These are phyloP conservation scores for Criorhina ranunculi DNA, from an alignment of 2,888 invertebrate species.

Conservation along the genomic window DNA sequence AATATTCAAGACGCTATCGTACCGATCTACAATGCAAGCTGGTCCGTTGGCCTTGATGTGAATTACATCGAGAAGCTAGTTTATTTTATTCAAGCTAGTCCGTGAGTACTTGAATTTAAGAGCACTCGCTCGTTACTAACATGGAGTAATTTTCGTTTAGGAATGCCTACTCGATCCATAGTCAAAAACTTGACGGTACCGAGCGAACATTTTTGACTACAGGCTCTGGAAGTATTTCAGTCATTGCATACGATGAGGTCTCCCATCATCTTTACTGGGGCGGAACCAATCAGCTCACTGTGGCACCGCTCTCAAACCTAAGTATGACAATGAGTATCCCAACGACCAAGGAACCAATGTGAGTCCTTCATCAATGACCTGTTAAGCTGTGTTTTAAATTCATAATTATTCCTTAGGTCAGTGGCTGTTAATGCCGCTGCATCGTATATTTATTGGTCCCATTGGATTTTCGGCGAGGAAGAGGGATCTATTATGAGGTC, in stretches of 20 bases:
- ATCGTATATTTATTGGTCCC: constrained; percentile 92
- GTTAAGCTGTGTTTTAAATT: neutral
- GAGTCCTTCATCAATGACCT: constrained; percentile 80
- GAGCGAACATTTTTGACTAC: constrained; percentile 86
- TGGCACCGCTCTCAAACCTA: constrained; percentile 87
- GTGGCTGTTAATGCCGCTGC: constrained; percentile 89
- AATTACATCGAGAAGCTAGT: constrained; percentile 87
- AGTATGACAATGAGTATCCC: constrained; percentile 86
- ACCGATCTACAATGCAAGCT: constrained; percentile 88
- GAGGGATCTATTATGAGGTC: constrained; percentile 88
- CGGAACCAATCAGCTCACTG: constrained; percentile 88
- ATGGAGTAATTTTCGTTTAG: constrained; percentile 57
- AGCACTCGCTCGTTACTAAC: neutral
- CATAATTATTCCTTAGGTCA: constrained; percentile 84
- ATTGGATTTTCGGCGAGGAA: constrained; percentile 86
- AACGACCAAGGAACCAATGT: constrained; percentile 86
- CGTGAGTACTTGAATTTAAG: constrained; percentile 79
- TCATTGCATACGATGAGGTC: constrained; percentile 94
- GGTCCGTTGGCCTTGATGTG: constrained; percentile 89
- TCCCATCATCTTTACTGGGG: constrained; percentile 94
- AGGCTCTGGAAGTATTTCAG: constrained; percentile 87
- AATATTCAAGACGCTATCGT: constrained; percentile 86
- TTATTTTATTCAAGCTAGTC: constrained; percentile 87
- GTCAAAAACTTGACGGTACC: constrained; percentile 88
- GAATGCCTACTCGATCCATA: constrained; percentile 86